Conservation (phyloP, 2,113 vertebrate genomes). For the Chaenocephalus aceratus region DNA sequence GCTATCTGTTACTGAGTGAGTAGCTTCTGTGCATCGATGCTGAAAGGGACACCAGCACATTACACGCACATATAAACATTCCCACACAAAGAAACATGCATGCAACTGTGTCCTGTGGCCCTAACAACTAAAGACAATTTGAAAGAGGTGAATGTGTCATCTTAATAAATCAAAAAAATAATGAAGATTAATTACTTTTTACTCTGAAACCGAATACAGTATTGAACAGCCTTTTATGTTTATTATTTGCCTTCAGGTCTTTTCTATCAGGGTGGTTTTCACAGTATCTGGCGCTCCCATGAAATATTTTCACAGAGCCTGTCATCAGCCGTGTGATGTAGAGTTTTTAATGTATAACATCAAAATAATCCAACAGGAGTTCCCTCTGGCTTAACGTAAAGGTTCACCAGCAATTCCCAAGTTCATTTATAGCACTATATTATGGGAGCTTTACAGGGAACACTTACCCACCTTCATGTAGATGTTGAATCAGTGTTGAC, state of each 20-base stretch:
- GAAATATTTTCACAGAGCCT: conserved; percentile 33
- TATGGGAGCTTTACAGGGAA: background rate
- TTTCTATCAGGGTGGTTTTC: conserved; percentile 53
- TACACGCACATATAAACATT: conserved; percentile 39
- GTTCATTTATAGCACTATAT: background rate
- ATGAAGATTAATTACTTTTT: conserved; percentile 52
- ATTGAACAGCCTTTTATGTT: conserved; percentile 20
- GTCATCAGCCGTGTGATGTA: conserved; percentile 40
- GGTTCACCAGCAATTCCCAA: background rate
- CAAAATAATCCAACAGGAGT: conserved; percentile 31
- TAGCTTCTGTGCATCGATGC: conserved; percentile 43
- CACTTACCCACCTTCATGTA: too few species aligned
- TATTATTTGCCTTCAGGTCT: conserved; percentile 36
- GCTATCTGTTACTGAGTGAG: conserved; percentile 42
- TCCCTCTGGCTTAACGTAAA: conserved; percentile 7
- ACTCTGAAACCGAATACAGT: conserved; percentile 48
- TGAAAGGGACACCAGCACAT: conserved; percentile 34
- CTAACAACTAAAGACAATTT: background rate
- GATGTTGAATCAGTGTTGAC: too few species aligned
- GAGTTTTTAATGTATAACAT: conserved; percentile 30
- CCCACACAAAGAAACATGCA: conserved; percentile 7
- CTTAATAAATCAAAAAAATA: conserved; percentile 12
- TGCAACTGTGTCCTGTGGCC: conserved; percentile 17
- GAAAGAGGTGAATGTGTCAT: conserved; percentile 7
- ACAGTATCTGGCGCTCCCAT: conserved; percentile 32